Conservation (phyloP, 2,113 vertebrate species). For the Coreoperca whiteheadi region DNA sequence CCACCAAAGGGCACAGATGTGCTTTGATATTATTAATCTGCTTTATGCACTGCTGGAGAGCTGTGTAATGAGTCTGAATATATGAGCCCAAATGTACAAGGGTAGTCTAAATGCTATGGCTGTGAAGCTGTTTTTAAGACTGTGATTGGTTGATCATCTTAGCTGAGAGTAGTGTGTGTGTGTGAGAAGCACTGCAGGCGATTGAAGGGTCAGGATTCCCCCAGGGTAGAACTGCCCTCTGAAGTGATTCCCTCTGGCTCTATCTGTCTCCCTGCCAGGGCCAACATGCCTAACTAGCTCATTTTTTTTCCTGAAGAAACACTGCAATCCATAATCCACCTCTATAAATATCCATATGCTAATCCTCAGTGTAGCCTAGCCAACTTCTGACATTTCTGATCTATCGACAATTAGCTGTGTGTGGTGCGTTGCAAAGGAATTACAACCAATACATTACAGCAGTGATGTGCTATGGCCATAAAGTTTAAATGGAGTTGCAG, state of each 20-base stretch:
- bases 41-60: slow-evolving; percentile 59
- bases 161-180: background rate
- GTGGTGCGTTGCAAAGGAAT: background rate
- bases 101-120: slow-evolving; percentile 14
- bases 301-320: slow-evolving; percentile 30
- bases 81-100: slow-evolving; percentile 25
- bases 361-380: slow-evolving; percentile 6
- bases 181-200: background rate
- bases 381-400: slow-evolving; percentile 32
- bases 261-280: background rate
- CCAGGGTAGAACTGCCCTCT: background rate
- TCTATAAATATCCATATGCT: slow-evolving; percentile 35
- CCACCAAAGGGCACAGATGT: slow-evolving; percentile 65
- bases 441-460: slow-evolving; percentile 2
- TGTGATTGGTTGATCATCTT: slow-evolving; percentile 45
- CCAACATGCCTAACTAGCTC: slow-evolving; percentile 23
- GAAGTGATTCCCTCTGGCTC: slow-evolving; percentile 22
- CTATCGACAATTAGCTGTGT: slow-evolving; percentile 37
- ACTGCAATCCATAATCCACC: background rate
- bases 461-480: background rate
- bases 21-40: slow-evolving; percentile 76
- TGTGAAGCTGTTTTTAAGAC: slow-evolving; percentile 6
- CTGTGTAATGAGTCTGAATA: slow-evolving; percentile 61
- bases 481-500: slow-evolving; percentile 35
- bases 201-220: slow-evolving; percentile 38